Conservation (phyloP, 2,797 vertebrate genomes). For the Acipenser oxyrinchus region DNA sequence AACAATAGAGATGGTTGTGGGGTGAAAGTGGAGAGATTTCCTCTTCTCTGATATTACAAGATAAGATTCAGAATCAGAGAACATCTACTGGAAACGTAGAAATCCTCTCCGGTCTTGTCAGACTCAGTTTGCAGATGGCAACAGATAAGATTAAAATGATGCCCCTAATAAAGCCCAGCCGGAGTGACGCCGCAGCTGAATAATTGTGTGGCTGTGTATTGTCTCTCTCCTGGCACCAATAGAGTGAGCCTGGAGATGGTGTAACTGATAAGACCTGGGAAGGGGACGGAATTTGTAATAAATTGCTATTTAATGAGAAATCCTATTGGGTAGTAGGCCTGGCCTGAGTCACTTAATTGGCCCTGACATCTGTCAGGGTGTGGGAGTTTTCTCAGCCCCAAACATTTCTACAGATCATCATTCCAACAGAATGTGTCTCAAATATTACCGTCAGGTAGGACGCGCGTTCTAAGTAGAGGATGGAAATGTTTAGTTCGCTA, state of each 20-base stretch:
- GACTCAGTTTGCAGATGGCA: constrained; percentile 23
- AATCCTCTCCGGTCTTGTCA: constrained; percentile 14
- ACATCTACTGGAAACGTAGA: constrained; percentile 9
- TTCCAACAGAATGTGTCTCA: background rate
- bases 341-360: constrained; percentile 65
- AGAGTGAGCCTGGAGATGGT: constrained; percentile 47
- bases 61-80: background rate
- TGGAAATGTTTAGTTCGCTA: too few species aligned
- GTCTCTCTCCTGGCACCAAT: constrained; percentile 39
- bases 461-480: too few species aligned
- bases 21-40: constrained; percentile 17
- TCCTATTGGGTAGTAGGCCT: constrained; percentile 65
- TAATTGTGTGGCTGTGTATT: constrained; percentile 29
- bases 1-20: constrained; percentile 32
- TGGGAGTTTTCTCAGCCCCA: constrained; percentile 67
- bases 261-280: constrained; percentile 53
- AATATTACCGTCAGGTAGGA: too few species aligned
- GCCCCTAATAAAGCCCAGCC: constrained; percentile 29
- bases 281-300: constrained; percentile 49
- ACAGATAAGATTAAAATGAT: constrained; percentile 25
- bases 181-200: constrained; percentile 26
- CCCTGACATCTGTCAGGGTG: constrained; percentile 73
- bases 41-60: constrained; percentile 8
- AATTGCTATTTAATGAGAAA: constrained; percentile 68
- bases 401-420: constrained; percentile 58